Evolutionary conservation across 1,140 invertebrate species (phyloP), one percentile per base, ranked within the genome.

Genomic region (Zaprionus tsacasi): DNA sequence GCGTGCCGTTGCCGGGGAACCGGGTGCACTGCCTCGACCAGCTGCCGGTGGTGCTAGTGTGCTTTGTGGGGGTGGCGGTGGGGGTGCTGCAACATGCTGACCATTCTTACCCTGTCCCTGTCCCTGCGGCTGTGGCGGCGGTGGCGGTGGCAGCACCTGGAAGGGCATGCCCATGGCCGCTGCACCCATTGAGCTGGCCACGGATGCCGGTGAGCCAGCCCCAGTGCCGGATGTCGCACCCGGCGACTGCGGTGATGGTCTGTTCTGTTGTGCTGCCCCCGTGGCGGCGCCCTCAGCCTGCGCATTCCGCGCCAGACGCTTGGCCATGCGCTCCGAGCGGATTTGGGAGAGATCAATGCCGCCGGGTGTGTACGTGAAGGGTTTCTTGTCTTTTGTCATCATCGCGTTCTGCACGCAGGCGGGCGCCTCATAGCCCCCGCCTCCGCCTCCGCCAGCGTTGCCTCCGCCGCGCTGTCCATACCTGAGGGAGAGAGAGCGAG

Each of bases 341-440:
- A 98, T 98, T 92, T 98, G 97, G 0, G 96, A 97, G 27, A 99
- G 93, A 92, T 99, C 97, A 52, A 99, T 94, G 60, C 98, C 98
- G 12, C 97, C 97, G 3, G 97, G 98, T 13, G 97, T 98, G 91
- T 99, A 99, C 3, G 98, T 98, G 92, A 98, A 99, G 1, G 98
- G 98, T 91, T 98, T 98, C 92, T 98, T 99, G 91, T 99, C 98
- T 93, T 98, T 98, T 72, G 96, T 97, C 95, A 98, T 96, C 97
- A 98, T 98, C 6, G 97, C 97, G 86, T 97, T 97, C 89, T 98
- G 97, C 33, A 99, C 96, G 55, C 97, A 97, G 48, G 96, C 95
- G 66, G 97, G 98, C 52, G 97, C 96, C 90, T 97, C 96, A 17
- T 93, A 93, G 58, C 63, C 93, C 0, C 81, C 81, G 35, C 60